Base-by-base conservation (phyloP, 1,140 invertebrate genomes). In the Philotrypesis tridentata region DNA sequence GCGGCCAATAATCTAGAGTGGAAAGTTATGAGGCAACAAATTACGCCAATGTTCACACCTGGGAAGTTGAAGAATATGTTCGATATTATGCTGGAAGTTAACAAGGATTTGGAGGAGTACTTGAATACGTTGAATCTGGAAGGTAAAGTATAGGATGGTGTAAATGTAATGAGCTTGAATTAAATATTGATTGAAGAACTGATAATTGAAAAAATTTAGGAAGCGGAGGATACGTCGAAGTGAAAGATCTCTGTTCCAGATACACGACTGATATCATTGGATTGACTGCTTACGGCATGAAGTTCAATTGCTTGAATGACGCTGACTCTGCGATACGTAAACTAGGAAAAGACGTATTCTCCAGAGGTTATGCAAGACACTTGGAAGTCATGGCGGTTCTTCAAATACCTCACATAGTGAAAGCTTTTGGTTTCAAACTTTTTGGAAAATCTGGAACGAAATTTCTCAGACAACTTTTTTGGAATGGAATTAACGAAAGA, bases 191-290 rank as follows among this genome's bases (percentile, higher is more conserved):
- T n/a, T n/a, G n/a, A n/a, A n/a, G n/a, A n/a, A n/a, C n/a, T n/a
- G n/a, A n/a, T n/a, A n/a, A n/a, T n/a, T n/a, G n/a, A n/a, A n/a
- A n/a, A n/a, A n/a, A n/a, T n/a, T n/a, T 61, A 79, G 77, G 48
- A 7, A 31, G 40, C 9, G 71, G 63, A 11, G 72, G 68, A 21
- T 9, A 25, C 25, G 84, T 93, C 11, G 93, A 93, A 86, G 43
- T 90, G 0, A 92, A 90, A 82, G 89, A 92, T 25, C 55, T 91
- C 3, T 86, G 86, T 68, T 87, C 88, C 0, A 88, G 87, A 61
- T 93, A 89, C 63, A 89, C 91, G 2, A 92, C 92, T 0, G 92
- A 93, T 83, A 84, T 92, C 0, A 93, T 94, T 25, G 90, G 91
- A 0, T 90, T 89, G 0, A 89, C 88, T 48, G 92, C 90, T 0